Percentiles rank a stretch among this genome's conserved stretches.
Conservation (phyloP, 2,888 invertebrate genomes). For the Drosophila longiperda region DNA sequence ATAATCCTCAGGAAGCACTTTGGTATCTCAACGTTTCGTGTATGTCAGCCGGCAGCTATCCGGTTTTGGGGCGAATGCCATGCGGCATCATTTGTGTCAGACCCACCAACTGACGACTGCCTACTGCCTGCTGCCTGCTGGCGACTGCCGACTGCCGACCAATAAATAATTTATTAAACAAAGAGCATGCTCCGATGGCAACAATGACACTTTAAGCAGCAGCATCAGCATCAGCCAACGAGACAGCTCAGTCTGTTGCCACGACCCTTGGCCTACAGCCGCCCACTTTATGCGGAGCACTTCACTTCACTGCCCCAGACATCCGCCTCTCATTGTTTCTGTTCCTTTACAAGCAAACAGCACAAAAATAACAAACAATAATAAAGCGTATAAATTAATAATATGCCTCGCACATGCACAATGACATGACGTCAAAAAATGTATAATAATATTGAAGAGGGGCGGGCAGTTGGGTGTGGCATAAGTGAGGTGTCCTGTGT, state of each 20-base stretch:
- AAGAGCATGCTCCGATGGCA: conserved; percentile 71
- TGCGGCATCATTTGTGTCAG: conserved; percentile 53
- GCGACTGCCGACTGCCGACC: conserved; percentile 13
- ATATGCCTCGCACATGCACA: conserved; percentile 66
- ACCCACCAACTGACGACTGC: not conserved
- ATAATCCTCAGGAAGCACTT: conserved; percentile 43
- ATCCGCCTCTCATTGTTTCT: conserved; percentile 38
- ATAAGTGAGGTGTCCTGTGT: conserved; percentile 2
- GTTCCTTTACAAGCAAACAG: conserved; percentile 15
- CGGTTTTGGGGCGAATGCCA: conserved; percentile 31
- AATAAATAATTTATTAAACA: conserved; percentile 79
- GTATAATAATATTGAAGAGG: not conserved
- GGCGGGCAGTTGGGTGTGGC: not conserved
- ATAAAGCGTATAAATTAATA: conserved; percentile 74
- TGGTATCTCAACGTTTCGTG: conserved; percentile 17
- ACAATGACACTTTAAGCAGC: conserved; percentile 76
- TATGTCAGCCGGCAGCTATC: conserved; percentile 5
- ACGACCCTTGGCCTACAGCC: conserved; percentile 32
- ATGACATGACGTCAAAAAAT: conserved; percentile 46
- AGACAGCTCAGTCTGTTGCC: conserved; percentile 31
- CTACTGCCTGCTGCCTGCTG: too few relatives aligned
- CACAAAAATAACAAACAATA: conserved; percentile 59
- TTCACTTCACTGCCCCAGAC: conserved; percentile 41
- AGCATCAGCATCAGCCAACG: conserved; percentile 52
- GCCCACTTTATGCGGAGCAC: conserved; percentile 38